These are phyloP conservation scores for Procambarus virginalis DNA, from an alignment of 1,140 invertebrate species.

Conservation along the genomic window DNA sequence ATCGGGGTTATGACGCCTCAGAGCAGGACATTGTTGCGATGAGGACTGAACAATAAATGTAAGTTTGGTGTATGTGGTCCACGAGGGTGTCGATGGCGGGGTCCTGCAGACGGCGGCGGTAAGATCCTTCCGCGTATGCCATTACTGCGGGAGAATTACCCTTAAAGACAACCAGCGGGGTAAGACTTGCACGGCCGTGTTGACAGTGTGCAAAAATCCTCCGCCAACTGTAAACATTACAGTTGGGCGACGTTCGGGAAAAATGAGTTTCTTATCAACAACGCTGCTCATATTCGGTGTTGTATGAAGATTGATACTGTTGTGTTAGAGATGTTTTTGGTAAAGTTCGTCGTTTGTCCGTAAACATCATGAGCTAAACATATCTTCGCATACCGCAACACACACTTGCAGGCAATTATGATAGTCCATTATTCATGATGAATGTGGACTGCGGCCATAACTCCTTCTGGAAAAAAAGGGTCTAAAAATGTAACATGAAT, in stretches of 20 bases:
- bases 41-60: constrained; percentile 38
- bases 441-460: constrained; percentile 44
- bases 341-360: constrained; percentile 1
- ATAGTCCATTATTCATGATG: constrained; percentile 59
- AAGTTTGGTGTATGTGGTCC: constrained; percentile 9
- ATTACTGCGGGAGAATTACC: background rate
- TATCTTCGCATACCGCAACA: constrained; percentile 17
- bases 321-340: constrained; percentile 5
- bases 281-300: constrained; percentile 40
- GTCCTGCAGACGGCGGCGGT: background rate
- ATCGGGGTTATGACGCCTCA: background rate
- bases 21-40: constrained; percentile 10
- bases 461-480: background rate
- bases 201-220: constrained; percentile 54
- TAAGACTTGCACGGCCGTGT: constrained; percentile 12
- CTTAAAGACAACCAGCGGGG: background rate
- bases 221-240: constrained; percentile 48
- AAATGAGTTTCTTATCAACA: constrained; percentile 46
- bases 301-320: constrained; percentile 21
- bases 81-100: background rate
- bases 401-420: constrained; percentile 61
- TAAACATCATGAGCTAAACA: constrained; percentile 23
- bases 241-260: constrained; percentile 41
- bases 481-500: constrained; percentile 36
- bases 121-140: constrained; percentile 14